Conservation (phyloP, 2,888 invertebrate species). For the Aphodius sticticus region DNA sequence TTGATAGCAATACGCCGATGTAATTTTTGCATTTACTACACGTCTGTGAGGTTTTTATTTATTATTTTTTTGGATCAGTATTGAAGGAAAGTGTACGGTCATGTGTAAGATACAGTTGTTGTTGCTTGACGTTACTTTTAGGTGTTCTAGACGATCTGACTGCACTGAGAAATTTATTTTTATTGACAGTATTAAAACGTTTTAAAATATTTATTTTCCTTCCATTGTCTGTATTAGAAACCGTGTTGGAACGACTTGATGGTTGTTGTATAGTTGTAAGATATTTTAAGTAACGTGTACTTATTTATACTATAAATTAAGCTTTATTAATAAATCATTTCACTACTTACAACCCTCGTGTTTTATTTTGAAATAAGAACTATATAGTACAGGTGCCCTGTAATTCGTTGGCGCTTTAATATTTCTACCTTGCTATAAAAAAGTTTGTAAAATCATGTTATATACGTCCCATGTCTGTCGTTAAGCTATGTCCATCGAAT, state of each 20-base stretch:
- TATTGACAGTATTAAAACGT: constrained; percentile 40
- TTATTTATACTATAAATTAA: constrained; percentile 41
- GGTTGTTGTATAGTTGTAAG: constrained; percentile 38
- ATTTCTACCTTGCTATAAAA: too few species aligned
- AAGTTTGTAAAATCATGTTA: too few species aligned
- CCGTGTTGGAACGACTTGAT: constrained; percentile 34
- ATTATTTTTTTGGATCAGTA: neutral
- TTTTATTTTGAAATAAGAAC: neutral
- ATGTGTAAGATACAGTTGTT: constrained; percentile 18
- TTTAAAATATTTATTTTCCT: constrained; percentile 37
- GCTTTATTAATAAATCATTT: constrained; percentile 41
- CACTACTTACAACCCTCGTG: neutral
- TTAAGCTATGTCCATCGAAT: too few species aligned
- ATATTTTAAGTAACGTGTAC: constrained; percentile 42
- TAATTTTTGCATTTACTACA: neutral
- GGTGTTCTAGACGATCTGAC: constrained; percentile 28
- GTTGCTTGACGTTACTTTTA: constrained; percentile 4
- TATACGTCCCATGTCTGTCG: too few species aligned
- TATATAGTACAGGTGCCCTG: neutral
- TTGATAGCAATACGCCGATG: neutral
- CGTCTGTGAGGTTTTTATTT: neutral
- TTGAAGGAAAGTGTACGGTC: neutral
- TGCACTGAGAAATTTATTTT: constrained; percentile 30
- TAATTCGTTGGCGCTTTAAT: too few species aligned
- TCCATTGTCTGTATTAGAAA: constrained; percentile 19